Evolutionary conservation across 2,797 vertebrate species (phyloP), one percentile per base, ranked within the genome.

Genomic region (Antennarius maculatus): DNA sequence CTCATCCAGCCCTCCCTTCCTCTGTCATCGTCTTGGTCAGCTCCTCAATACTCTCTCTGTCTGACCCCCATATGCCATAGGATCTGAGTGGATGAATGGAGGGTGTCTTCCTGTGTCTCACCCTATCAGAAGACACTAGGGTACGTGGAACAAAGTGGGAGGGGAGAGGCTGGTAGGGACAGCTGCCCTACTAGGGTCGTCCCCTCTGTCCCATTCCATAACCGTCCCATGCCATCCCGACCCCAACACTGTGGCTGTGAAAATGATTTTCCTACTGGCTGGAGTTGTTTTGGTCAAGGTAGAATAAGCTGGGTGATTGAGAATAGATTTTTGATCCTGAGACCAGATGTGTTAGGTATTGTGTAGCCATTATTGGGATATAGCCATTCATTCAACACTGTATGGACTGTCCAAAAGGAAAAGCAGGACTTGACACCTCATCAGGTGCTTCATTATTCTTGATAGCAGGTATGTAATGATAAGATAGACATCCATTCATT

Each of bases 21-120:
- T 58, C 70, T 60, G 61, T 83, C 83, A 67, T 72, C 80, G 61
- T 88, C 81, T 77, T 77, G 77, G 71, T 64, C 77, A 83, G 76
- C 78, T 80, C 86, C 81, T 93, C 91, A 93, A 92, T 92, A 82
- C 81, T 79, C 78, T 79, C 85, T 93, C 91, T 94, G 92, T 94
- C 82, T 85, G 69, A 62, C 63, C 70, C 71, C 71, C 82, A 67
- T 71, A 74, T 69, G 78, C 83, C 66, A 18, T 58, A 61, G 71
- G 74, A 74, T 57, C 59, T 75, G 74, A 65, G 82, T 77, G 76
- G 82, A 74, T 58, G n/a, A 82, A 60, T 68, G 42, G 62, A 50
- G 75, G 79, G 74, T 80, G 69, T 77, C 81, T 88, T 89, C 87
- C 81, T 80, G 81, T 77, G 63, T 86, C 64, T 79, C 62, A 50